Evolutionary conservation across 2,888 invertebrate species (phyloP).

Genomic region (Pharmacophagus antenor): DNA sequence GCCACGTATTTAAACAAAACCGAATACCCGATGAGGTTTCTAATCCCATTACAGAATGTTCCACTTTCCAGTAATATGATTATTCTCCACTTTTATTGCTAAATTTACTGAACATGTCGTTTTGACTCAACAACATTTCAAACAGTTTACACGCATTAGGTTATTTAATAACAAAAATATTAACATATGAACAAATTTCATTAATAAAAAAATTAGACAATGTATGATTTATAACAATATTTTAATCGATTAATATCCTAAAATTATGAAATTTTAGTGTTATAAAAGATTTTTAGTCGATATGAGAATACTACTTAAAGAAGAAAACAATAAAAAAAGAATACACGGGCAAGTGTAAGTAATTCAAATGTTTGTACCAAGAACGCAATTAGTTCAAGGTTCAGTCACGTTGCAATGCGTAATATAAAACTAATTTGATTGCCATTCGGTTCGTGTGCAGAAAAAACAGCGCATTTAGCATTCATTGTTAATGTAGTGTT

Average conservation of each 20-base stretch:
- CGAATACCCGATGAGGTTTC: neutral
- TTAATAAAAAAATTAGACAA: no score
- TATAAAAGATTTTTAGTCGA: no score
- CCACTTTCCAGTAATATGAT: no score
- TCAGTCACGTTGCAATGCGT: slow-evolving; percentile 34
- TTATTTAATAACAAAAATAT: no score
- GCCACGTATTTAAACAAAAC: neutral
- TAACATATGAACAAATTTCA: no score
- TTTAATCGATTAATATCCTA: no score
- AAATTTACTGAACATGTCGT: neutral
- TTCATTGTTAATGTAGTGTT: slow-evolving; percentile 14
- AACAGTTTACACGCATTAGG: no score
- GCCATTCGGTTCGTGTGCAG: slow-evolving; percentile 4
- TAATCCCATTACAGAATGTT: neutral
- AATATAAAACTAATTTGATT: slow-evolving; percentile 8
- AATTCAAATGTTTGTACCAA: slow-evolving; percentile 35
- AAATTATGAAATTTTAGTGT: no score
- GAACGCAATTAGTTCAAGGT: slow-evolving; percentile 48
- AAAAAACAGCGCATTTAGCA: slow-evolving; percentile 5
- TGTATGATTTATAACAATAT: no score
- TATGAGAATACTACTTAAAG: no score
- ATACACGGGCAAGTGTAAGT: slow-evolving; percentile 35
- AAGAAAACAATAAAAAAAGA: no score
- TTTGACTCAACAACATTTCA: no score
- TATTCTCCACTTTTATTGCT: neutral